Percentiles rank a stretch among this genome's conserved stretches.
Evolutionary conservation across 2,888 invertebrate genomes (phyloP).

Genomic region (Cephonodes hylas): DNA sequence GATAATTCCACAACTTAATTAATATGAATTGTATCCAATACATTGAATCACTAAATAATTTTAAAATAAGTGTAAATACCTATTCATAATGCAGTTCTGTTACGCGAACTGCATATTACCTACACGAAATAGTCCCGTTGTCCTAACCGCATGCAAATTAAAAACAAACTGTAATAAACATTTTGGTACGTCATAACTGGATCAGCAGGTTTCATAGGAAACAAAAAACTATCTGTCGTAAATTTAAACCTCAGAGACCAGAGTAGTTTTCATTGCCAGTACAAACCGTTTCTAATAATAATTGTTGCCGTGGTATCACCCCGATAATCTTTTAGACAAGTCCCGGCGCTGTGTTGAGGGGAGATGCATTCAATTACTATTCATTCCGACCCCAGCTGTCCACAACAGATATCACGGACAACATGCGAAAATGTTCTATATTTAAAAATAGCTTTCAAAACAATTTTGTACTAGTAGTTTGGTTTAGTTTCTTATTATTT

Average conservation of each 20-base stretch:
- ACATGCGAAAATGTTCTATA: slow-evolving; percentile 30
- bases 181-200: background rate
- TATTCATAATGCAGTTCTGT: background rate
- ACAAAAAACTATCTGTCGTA: background rate
- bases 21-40: too few relatives aligned
- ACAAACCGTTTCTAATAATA: slow-evolving; percentile 26
- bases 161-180: background rate
- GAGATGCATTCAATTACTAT: slow-evolving; percentile 53
- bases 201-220: background rate
- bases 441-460: too few relatives aligned
- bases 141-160: background rate
- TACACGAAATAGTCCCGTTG: background rate
- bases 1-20: too few relatives aligned
- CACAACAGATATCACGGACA: slow-evolving; percentile 31
- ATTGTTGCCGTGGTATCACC: slow-evolving; percentile 36
- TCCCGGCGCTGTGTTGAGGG: slow-evolving; percentile 50
- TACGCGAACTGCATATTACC: too few relatives aligned
- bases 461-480: too few relatives aligned
- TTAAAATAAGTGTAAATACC: background rate
- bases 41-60: background rate
- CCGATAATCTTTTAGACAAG: slow-evolving; percentile 65
- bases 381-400: slow-evolving; percentile 48
- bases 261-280: background rate
- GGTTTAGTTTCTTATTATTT: too few relatives aligned
- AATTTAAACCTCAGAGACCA: background rate